phyloP scores from a whole-genome alignment of 2,797 vertebrate species.

The Cyprinella venusta region DNA sequence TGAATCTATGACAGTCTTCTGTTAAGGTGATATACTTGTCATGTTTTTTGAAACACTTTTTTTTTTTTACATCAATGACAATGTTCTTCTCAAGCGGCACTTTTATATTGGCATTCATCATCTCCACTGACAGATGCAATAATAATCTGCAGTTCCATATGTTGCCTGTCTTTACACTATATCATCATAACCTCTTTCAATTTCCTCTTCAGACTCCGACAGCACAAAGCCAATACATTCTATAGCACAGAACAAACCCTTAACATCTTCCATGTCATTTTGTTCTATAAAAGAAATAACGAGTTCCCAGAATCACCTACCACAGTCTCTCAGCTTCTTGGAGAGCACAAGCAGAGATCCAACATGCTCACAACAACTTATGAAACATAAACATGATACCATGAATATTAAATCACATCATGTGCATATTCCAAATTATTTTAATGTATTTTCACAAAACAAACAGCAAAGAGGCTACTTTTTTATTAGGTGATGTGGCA shows the following conservation, averaged over 20 bases:
- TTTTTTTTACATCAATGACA: background rate
- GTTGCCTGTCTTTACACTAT: too few species aligned
- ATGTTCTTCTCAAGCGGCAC: background rate
- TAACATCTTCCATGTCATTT: background rate
- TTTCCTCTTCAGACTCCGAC: background rate
- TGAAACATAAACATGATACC: background rate
- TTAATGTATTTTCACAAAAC: background rate
- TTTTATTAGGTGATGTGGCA: background rate
- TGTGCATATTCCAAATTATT: background rate
- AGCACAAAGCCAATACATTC: background rate
- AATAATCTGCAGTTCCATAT: background rate
- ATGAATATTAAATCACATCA: background rate
- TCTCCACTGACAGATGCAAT: background rate
- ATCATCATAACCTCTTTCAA: background rate
- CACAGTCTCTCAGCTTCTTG: background rate
- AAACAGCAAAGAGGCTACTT: background rate
- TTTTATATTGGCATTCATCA: background rate
- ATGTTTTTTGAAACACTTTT: background rate
- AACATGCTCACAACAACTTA: background rate
- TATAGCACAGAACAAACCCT: background rate
- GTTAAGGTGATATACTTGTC: background rate
- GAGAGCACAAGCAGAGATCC: background rate
- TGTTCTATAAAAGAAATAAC: background rate
- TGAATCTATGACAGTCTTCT: background rate
- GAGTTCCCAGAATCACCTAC: background rate